Percentiles rank a stretch among this genome's conserved stretches.
phyloP scores from a whole-genome alignment of 1,140 invertebrate genomes.

The Gerris buenoi region DNA sequence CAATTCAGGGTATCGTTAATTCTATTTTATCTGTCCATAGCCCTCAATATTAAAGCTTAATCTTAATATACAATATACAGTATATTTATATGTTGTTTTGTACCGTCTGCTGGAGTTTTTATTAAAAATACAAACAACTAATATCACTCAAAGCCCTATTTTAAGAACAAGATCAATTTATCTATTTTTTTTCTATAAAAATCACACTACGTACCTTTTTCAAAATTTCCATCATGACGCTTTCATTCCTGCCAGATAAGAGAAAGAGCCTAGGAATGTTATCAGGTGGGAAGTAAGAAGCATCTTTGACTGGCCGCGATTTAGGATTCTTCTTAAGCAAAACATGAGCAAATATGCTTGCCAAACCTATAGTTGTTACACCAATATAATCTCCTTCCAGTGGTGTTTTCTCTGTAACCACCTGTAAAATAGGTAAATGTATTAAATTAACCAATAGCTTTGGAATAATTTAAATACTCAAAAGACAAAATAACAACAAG shows the following conservation, averaged over 20 bases:
- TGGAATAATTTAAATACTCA: too few species aligned
- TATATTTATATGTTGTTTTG: not conserved
- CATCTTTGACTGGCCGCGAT: constrained; percentile 7
- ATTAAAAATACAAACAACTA: too few species aligned
- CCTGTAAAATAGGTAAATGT: constrained; percentile 25
- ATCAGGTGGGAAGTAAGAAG: constrained; percentile 13
- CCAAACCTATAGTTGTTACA: constrained; percentile 49
- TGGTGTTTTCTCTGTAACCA: constrained; percentile 36
- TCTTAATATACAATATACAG: too few species aligned
- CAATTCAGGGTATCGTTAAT: too few species aligned
- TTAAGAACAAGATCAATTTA: too few species aligned
- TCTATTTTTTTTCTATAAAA: too few species aligned
- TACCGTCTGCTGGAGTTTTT: too few species aligned
- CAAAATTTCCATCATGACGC: constrained; percentile 17
- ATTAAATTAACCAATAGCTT: too few species aligned
- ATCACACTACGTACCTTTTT: constrained; percentile 15
- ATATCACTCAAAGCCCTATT: too few species aligned
- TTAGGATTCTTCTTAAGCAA: constrained; percentile 29
- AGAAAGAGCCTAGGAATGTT: constrained; percentile 21
- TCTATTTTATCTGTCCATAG: too few species aligned
- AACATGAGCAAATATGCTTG: constrained; percentile 45
- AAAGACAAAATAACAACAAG: too few species aligned
- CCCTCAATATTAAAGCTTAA: too few species aligned
- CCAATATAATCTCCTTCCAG: constrained; percentile 34
- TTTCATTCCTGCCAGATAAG: constrained; percentile 20